Conservation (phyloP, 2,888 invertebrate species). For the Amphipyra tragopoginis region DNA sequence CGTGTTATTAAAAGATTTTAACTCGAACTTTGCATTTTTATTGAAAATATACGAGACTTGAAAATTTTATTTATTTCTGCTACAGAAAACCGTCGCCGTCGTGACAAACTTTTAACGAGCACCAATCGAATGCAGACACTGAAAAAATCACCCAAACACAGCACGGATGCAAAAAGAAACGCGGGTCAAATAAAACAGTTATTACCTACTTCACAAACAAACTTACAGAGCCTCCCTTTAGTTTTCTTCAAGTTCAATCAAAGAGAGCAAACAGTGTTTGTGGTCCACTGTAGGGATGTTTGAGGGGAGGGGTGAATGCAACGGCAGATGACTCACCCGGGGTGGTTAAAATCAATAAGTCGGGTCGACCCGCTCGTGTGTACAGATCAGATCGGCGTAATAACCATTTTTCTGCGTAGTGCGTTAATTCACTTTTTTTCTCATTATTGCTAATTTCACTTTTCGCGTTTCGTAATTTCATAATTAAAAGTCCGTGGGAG, state of each 20-base stretch:
- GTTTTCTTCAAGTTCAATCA: conserved; percentile 84
- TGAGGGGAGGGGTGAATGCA: conserved; percentile 63
- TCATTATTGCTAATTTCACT: conserved; percentile 26
- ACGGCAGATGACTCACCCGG: conserved; percentile 83
- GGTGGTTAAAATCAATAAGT: conserved; percentile 86
- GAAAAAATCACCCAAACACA: conserved; percentile 49
- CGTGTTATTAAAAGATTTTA: not conserved
- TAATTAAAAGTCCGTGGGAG: conserved; percentile 46
- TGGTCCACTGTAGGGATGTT: conserved; percentile 67
- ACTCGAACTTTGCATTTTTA: conserved; percentile 25
- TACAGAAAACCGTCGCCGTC: conserved; percentile 35
- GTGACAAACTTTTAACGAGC: conserved; percentile 73
- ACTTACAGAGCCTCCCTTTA: conserved; percentile 68
- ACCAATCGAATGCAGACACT: conserved; percentile 66
- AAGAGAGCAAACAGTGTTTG: conserved; percentile 80
- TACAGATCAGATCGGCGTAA: conserved; percentile 52
- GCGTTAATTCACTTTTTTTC: conserved; percentile 34
- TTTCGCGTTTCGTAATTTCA: too few relatives aligned
- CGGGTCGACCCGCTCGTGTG: conserved; percentile 49
- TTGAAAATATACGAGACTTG: conserved; percentile 26
- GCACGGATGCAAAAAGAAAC: conserved; percentile 48
- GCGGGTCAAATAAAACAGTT: conserved; percentile 69
- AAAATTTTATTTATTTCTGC: conserved; percentile 36
- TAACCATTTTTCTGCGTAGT: conserved; percentile 54
- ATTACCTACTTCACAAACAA: conserved; percentile 68